Evolutionary conservation across 1,140 invertebrate species (phyloP).

Genomic region (Ceratina calcarata): DNA sequence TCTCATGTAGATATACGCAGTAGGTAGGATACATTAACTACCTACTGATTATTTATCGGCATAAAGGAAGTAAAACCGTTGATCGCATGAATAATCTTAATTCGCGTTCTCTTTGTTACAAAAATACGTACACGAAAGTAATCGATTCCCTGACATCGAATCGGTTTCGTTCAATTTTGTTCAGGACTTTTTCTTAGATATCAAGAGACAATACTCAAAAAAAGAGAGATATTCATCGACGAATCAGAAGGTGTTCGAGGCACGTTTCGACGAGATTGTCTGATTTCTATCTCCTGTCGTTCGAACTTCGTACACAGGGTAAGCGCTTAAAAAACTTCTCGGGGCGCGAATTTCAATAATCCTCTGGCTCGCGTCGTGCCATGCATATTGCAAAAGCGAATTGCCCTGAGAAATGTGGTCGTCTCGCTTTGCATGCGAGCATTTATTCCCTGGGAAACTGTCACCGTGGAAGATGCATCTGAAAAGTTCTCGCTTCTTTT

Average conservation of each 20-base stretch:
- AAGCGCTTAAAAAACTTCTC: background rate
- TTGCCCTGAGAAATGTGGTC: slow-evolving; percentile 13
- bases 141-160: background rate
- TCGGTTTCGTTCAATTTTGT: background rate
- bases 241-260: slow-evolving; percentile 25
- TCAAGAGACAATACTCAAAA: background rate
- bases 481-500: background rate
- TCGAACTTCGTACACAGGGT: slow-evolving; percentile 4
- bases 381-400: slow-evolving; percentile 23
- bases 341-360: slow-evolving; percentile 11
- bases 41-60: slow-evolving; percentile 21
- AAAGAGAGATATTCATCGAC: background rate
- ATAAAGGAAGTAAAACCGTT: slow-evolving; percentile 20
- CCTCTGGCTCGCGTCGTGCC: slow-evolving; percentile 1
- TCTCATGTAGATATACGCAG: slow-evolving; percentile 27
- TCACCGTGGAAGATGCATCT: slow-evolving; percentile 30
- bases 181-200: background rate
- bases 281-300: slow-evolving; percentile 21
- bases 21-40: slow-evolving; percentile 14
- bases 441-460: slow-evolving; percentile 17
- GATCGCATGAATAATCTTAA: background rate
- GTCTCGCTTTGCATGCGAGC: background rate
- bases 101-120: background rate
- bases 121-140: slow-evolving; percentile 31
- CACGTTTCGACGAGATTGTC: slow-evolving; percentile 24